Percentiles rank a stretch among this genome's conserved stretches.
Evolutionary conservation across 2,888 invertebrate genomes (phyloP).

Genomic region (Plutella xylostella): DNA sequence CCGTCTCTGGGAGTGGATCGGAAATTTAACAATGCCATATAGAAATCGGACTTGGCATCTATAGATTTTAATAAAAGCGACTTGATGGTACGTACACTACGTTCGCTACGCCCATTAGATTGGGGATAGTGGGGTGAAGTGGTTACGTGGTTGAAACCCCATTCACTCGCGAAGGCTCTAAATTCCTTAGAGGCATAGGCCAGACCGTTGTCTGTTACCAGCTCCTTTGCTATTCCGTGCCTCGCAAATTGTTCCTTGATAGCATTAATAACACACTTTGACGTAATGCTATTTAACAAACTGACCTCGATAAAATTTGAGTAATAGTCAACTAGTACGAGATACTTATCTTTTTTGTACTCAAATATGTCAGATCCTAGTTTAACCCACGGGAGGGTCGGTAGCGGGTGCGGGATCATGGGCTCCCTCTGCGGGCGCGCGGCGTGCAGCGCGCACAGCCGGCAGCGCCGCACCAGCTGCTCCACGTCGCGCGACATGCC

Average conservation of each 20-base stretch:
- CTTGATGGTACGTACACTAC: conserved; percentile 19
- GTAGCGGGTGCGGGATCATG: conserved; percentile 10
- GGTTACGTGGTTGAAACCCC: conserved; percentile 17
- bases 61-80: not conserved
- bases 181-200: not conserved
- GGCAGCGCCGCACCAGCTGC: conserved; percentile 6
- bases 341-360: no score
- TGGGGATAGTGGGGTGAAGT: conserved; percentile 17
- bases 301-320: conserved; percentile 18
- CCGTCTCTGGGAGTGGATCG: not conserved
- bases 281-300: conserved; percentile 1
- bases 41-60: not conserved
- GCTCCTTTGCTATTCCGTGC: not conserved
- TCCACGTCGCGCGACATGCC: conserved; percentile 12
- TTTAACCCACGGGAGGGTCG: conserved; percentile 16
- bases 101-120: conserved; percentile 19
- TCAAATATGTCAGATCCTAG: conserved; percentile 19
- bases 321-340: conserved; percentile 18
- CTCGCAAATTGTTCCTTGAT: conserved; percentile 17
- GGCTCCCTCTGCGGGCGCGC: conserved; percentile 8
- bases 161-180: conserved; percentile 5
- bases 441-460: conserved; percentile 2
- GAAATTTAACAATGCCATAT: not conserved
- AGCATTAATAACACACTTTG: conserved; percentile 6
- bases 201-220: not conserved